Conservation (phyloP, 2,888 invertebrate species). For the Tortrix viridana region DNA sequence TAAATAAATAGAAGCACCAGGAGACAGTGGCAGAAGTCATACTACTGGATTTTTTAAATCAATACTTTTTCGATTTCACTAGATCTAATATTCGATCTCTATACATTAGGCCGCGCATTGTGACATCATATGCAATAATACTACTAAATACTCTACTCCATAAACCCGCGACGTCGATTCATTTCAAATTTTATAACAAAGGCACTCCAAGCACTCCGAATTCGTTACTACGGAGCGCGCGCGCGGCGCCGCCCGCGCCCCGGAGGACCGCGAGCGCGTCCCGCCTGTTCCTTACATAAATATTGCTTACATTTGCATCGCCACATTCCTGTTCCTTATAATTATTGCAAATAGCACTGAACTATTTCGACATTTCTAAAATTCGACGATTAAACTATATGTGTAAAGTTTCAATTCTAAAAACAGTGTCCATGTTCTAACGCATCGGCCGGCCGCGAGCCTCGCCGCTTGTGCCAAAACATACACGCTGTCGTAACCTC, state of each 20-base stretch:
- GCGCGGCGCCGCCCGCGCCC: too few species aligned
- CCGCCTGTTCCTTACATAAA: conserved; percentile 30
- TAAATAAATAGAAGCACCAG: conserved; percentile 33
- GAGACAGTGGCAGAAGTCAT: conserved; percentile 33
- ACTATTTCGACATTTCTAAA: conserved; percentile 28
- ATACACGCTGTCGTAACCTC: neutral
- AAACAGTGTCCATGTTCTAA: neutral
- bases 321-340: conserved; percentile 51
- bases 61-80: conserved; percentile 36
- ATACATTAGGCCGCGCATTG: conserved; percentile 53
- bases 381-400: conserved; percentile 31
- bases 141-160: conserved; percentile 54
- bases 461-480: neutral
- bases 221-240: conserved; percentile 45
- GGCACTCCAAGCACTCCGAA: conserved; percentile 64
- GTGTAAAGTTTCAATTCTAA: conserved; percentile 17
- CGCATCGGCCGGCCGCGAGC: neutral
- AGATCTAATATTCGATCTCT: conserved; percentile 53
- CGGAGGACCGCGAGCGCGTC: neutral
- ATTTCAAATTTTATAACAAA: conserved; percentile 55
- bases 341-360: conserved; percentile 47
- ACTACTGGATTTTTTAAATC: conserved; percentile 41
- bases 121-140: conserved; percentile 60
- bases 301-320: conserved; percentile 48
- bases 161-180: conserved; percentile 40